These are phyloP conservation scores for Pocillopora verrucosa DNA, from an alignment of 64 coral and sea anemone genomes.

Conservation along the genomic window DNA sequence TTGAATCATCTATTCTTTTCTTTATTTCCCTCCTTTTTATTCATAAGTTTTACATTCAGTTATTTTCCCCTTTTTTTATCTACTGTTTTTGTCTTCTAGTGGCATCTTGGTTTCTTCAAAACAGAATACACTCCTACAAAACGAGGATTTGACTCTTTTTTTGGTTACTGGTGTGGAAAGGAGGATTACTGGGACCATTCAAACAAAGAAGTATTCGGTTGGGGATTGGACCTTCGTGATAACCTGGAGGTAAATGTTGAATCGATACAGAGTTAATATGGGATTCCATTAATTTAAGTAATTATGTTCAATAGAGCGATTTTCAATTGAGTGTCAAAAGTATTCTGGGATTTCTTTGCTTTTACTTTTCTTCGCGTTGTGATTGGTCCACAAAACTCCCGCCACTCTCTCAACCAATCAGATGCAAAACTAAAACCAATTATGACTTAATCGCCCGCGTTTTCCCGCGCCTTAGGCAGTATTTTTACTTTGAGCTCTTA, in stretches of 20 bases:
- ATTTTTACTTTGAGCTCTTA: no score
- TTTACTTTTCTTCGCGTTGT: no score
- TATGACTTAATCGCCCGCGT: no score
- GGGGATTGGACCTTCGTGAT: slow-evolving; percentile 80
- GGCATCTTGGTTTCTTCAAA: slow-evolving; percentile 92
- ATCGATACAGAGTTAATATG: neutral
- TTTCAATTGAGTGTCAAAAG: no score
- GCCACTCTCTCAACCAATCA: no score
- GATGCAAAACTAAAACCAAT: no score
- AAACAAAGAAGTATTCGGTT: slow-evolving; percentile 51
- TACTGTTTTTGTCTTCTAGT: slow-evolving; percentile 43
- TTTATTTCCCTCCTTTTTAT: neutral
- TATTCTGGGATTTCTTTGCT: no score
- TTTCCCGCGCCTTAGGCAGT: no score
- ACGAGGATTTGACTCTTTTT: slow-evolving; percentile 84
- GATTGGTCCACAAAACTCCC: no score
- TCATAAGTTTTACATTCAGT: neutral
- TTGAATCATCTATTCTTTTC: neutral
- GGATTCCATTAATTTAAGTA: neutral
- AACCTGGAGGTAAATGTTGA: slow-evolving; percentile 49
- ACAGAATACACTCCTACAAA: slow-evolving; percentile 72
- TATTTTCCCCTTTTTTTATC: neutral
- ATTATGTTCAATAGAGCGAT: neutral
- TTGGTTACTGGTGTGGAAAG: slow-evolving; percentile 91
- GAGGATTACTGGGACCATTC: slow-evolving; percentile 93